Percentiles rank a stretch among this genome's conserved stretches.
Conservation (phyloP, 2,113 vertebrate species). For the Catharus bicknelli region DNA sequence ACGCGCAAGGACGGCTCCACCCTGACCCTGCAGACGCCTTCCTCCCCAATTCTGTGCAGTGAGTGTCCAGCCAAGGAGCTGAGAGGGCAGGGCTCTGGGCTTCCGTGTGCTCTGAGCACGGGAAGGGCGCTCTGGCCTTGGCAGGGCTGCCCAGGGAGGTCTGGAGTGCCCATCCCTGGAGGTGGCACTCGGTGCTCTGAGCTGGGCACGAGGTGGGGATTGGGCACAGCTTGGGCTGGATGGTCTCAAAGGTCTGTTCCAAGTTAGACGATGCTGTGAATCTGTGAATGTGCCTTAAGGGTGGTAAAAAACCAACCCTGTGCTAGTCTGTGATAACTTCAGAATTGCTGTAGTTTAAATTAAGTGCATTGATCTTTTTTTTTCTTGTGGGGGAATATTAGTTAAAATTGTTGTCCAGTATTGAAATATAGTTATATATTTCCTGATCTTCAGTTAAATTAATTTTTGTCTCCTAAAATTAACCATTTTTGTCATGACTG, state of each 20-base stretch:
- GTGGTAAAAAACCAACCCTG: accelerated
- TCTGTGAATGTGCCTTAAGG: not conserved
- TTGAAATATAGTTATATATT: not conserved
- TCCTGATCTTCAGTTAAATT: not conserved
- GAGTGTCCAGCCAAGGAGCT: constrained; percentile 64
- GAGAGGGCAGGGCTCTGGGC: accelerated
- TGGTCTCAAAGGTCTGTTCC: not conserved
- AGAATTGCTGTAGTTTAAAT: not conserved
- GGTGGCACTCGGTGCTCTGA: not conserved
- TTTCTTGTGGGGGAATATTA: not conserved
- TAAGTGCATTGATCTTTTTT: not conserved
- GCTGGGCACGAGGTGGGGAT: not conserved
- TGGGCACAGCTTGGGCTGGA: accelerated
- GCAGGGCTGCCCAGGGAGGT: not conserved
- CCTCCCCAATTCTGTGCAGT: constrained; percentile 96
- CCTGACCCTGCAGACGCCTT: constrained; percentile 92
- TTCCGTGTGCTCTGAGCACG: not conserved
- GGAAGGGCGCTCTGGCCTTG: accelerated
- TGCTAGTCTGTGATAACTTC: not conserved
- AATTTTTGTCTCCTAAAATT: not conserved
- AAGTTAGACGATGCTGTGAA: not conserved
- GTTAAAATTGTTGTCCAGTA: not conserved
- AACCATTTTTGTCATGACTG: not conserved
- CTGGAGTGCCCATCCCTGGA: not conserved
- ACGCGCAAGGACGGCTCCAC: constrained; percentile 88